Evolutionary conservation across 1,140 invertebrate genomes (phyloP).

Genomic region (Diabrotica undecimpunctata): DNA sequence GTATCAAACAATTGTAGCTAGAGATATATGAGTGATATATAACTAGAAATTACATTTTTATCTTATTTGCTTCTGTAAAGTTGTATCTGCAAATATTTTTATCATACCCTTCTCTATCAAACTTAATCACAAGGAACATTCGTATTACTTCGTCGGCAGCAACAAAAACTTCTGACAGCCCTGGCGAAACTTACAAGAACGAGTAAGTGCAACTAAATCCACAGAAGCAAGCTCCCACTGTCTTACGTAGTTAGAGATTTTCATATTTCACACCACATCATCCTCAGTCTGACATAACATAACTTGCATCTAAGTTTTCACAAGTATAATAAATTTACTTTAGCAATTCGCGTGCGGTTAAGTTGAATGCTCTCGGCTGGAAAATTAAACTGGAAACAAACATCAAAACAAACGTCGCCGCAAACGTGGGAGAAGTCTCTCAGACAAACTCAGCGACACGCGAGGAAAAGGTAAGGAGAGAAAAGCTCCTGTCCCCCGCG

Average conservation of each 20-base stretch:
- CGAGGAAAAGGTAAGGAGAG: neutral
- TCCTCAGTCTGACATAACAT: neutral
- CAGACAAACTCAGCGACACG: neutral
- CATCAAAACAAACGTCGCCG: neutral
- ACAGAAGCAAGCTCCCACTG: neutral
- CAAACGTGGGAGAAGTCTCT: neutral
- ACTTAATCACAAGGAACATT: too few species aligned
- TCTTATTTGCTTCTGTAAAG: too few species aligned
- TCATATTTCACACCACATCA: slow-evolving; percentile 2
- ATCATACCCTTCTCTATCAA: too few species aligned
- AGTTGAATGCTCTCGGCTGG: slow-evolving; percentile 4
- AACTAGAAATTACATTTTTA: too few species aligned
- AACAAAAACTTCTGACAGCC: too few species aligned
- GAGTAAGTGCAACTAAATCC: neutral
- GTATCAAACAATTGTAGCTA: too few species aligned
- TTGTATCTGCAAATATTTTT: too few species aligned
- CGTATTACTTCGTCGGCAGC: too few species aligned
- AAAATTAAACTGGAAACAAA: slow-evolving; percentile 14
- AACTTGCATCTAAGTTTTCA: neutral
- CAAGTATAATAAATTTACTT: slow-evolving; percentile 14
- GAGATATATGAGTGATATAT: too few species aligned
- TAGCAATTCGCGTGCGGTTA: slow-evolving; percentile 12
- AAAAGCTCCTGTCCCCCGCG: too few species aligned
- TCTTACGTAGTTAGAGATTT: neutral
- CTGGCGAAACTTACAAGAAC: neutral